Evolutionary conservation across 92 coral and sea anemone genomes (phyloP).

Genomic region (Phenganax marumi): DNA sequence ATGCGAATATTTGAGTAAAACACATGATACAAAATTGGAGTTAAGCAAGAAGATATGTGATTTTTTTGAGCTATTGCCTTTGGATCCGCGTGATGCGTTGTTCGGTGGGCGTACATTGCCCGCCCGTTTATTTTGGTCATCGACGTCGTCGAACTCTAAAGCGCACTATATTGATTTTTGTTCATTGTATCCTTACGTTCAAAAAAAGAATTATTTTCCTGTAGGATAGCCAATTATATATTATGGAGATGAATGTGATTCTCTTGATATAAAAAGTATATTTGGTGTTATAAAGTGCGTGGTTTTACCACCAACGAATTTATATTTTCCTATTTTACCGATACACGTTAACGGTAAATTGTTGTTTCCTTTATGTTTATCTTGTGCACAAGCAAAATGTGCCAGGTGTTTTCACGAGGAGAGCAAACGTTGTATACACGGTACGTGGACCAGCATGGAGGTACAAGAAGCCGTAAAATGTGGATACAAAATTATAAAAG

Average conservation of each 20-base stretch:
- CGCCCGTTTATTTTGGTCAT: neutral
- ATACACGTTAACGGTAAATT: constrained; percentile 14
- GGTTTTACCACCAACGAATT: constrained; percentile 23
- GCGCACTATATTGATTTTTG: constrained; percentile 14
- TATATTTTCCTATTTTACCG: constrained; percentile 32
- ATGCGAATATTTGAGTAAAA: constrained; percentile 23
- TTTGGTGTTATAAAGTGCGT: constrained; percentile 41
- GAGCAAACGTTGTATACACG: no score
- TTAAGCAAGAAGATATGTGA: constrained; percentile 5
- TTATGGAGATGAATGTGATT: constrained; percentile 21
- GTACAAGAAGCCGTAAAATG: no score
- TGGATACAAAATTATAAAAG: no score
- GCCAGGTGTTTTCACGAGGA: no score
- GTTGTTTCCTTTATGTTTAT: constrained; percentile 33
- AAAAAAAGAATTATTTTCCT: neutral
- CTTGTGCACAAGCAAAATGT: no score
- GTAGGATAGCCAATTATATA: neutral
- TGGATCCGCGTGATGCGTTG: constrained; percentile 18
- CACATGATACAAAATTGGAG: neutral
- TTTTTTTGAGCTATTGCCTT: constrained; percentile 13
- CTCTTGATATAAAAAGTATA: constrained; percentile 1
- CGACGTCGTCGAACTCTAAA: neutral
- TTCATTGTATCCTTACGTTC: constrained; percentile 30
- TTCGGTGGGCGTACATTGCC: constrained; percentile 21
- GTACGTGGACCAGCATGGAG: no score